phyloP scores from a whole-genome alignment of 2,888 invertebrate species.

The Idaea aversata region DNA sequence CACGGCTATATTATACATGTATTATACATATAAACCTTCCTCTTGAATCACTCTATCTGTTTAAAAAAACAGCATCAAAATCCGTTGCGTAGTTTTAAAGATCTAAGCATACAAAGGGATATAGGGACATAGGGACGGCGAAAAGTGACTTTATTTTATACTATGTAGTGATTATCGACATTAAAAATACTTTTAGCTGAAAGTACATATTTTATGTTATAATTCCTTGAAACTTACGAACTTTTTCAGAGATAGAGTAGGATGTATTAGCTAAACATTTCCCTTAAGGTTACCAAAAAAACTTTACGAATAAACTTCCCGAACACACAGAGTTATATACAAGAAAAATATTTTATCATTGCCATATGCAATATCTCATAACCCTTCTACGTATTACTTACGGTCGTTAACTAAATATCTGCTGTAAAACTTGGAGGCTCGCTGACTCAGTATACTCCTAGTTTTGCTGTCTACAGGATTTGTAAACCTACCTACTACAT shows the following conservation, averaged over 20 bases:
- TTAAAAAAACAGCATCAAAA: no score
- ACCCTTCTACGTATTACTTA: constrained; percentile 31
- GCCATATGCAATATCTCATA: constrained; percentile 34
- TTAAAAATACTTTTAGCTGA: no score
- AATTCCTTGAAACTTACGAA: not conserved
- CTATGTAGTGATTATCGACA: no score
- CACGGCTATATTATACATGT: no score
- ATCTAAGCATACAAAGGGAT: no score
- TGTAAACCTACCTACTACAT: constrained; percentile 20
- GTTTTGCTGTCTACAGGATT: constrained; percentile 28
- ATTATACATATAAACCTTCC: no score
- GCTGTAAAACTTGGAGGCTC: constrained; percentile 29
- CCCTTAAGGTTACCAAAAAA: not conserved
- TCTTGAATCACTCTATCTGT: no score
- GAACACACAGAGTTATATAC: constrained; percentile 24
- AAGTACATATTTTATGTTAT: not conserved
- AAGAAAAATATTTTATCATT: constrained; percentile 29
- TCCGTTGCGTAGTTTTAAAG: no score
- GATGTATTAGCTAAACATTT: not conserved
- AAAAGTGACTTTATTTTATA: no score
- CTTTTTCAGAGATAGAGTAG: constrained; percentile 2
- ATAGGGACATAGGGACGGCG: no score
- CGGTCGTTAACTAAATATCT: constrained; percentile 33
- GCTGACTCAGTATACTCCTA: constrained; percentile 34
- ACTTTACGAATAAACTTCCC: not conserved